These are phyloP conservation scores for Eurois occulta DNA, from an alignment of 2,888 invertebrate genomes.

Conservation along the genomic window DNA sequence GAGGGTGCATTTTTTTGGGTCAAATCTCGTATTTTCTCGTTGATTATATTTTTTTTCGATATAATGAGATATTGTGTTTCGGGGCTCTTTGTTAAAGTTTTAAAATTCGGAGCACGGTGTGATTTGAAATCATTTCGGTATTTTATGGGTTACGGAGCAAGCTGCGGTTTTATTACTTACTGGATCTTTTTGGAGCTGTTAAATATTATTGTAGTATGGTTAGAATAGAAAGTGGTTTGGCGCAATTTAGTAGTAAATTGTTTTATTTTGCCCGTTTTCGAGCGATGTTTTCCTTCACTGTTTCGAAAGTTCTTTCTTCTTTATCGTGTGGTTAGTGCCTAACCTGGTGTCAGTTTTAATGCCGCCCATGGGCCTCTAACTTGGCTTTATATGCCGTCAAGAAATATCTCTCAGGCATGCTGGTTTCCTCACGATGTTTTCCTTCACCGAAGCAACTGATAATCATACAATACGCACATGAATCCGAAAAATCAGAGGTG, in stretches of 20 bases:
- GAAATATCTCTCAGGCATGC: too few relatives aligned
- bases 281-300: neutral
- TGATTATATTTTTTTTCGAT: slow-evolving; percentile 82
- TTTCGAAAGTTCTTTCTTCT: neutral
- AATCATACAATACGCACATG: too few relatives aligned
- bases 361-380: too few relatives aligned
- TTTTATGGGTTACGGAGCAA: slow-evolving; percentile 65
- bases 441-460: too few relatives aligned
- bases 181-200: slow-evolving; percentile 41
- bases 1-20: slow-evolving; percentile 86
- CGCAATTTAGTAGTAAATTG: neutral
- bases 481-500: too few relatives aligned
- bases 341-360: too few relatives aligned
- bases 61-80: slow-evolving; percentile 90
- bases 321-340: too few relatives aligned
- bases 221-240: neutral
- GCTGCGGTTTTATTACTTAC: slow-evolving; percentile 60
- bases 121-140: slow-evolving; percentile 71
- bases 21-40: slow-evolving; percentile 88
- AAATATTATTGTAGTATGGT: slow-evolving; percentile 23
- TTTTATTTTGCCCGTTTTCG: neutral
- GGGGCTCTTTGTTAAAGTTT: slow-evolving; percentile 77
- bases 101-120: slow-evolving; percentile 74
- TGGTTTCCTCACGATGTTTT: too few relatives aligned
- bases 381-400: too few relatives aligned